phyloP scores from a whole-genome alignment of 2,113 vertebrate species.

The Hypocryptadius cinnamomeus region DNA sequence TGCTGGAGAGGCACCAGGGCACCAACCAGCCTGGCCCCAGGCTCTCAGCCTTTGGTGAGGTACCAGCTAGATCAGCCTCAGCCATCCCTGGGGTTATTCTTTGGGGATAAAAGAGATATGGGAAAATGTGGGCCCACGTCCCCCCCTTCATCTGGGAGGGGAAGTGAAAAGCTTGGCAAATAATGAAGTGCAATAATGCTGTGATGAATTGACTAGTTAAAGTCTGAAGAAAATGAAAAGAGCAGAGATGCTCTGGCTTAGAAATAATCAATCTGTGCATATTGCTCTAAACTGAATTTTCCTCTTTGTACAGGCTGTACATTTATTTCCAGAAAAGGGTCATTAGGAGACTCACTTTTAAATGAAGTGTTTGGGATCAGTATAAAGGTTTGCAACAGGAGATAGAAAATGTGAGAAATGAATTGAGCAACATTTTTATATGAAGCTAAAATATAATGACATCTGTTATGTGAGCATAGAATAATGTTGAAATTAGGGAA shows the following conservation, averaged over 20 bases:
- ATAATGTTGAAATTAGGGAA: slow-evolving; percentile 60
- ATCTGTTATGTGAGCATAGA: not conserved
- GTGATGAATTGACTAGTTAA: not conserved
- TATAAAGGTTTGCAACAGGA: slow-evolving; percentile 33
- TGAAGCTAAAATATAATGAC: slow-evolving; percentile 35
- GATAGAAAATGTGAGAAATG: slow-evolving; percentile 8
- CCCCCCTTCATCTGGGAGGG: not conserved
- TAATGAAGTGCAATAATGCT: not conserved
- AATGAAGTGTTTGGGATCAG: not conserved
- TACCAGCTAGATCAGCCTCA: not conserved
- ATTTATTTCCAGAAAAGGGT: slow-evolving; percentile 15
- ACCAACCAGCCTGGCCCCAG: accelerated
- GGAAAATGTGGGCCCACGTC: not conserved
- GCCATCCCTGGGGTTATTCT: not conserved
- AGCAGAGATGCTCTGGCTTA: not conserved
- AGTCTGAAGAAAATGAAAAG: slow-evolving; percentile 17
- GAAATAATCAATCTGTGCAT: slow-evolving; percentile 8
- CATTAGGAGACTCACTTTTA: slow-evolving; percentile 21
- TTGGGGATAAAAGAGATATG: not conserved
- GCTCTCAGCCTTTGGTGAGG: not conserved
- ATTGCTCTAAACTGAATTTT: not conserved
- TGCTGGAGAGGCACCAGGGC: not conserved
- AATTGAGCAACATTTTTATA: not conserved
- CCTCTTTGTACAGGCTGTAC: not conserved
- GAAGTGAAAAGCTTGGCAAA: not conserved